Percentiles rank a stretch among this genome's conserved stretches.
Evolutionary conservation across 2,888 invertebrate genomes (phyloP).

Genomic region (Neocrepidodera transversa): DNA sequence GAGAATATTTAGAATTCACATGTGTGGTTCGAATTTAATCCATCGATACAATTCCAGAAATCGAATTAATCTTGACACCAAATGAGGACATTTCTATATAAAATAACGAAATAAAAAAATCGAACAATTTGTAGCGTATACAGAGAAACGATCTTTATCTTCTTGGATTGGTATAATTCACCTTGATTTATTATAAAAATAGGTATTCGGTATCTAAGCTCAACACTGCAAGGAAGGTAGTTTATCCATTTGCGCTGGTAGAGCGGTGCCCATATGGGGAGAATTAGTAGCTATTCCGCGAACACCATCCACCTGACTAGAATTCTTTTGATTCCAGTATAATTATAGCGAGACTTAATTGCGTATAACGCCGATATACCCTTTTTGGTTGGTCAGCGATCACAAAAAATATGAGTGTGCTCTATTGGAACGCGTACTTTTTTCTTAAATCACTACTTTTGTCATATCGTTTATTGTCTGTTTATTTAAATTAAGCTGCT

Average conservation of each 20-base stretch:
- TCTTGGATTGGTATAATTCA: conserved; percentile 43
- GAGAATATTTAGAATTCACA: too few species aligned
- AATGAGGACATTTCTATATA: conserved; percentile 32
- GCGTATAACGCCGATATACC: conserved; percentile 46
- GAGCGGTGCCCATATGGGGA: conserved; percentile 52
- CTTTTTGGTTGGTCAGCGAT: conserved; percentile 38
- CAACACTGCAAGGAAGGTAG: conserved; percentile 50
- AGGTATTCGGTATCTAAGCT: conserved; percentile 53
- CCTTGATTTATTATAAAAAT: conserved; percentile 54
- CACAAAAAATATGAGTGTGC: conserved; percentile 36
- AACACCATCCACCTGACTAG: conserved; percentile 55
- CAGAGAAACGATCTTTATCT: conserved; percentile 41
- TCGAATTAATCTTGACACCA: conserved; percentile 21
- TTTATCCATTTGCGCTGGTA: conserved; percentile 50
- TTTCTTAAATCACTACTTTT: conserved; percentile 38
- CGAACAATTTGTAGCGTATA: conserved; percentile 43
- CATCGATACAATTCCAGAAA: conserved; percentile 3
- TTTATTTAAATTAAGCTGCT: too few species aligned
- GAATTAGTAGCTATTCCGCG: conserved; percentile 49
- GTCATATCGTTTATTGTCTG: conserved; percentile 30
- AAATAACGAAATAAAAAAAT: conserved; percentile 29
- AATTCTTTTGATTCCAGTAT: conserved; percentile 50
- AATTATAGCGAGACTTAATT: conserved; percentile 49
- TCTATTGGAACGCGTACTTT: conserved; percentile 35
- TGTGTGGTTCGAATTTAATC: neutral